Evolutionary conservation across 2,113 vertebrate species (phyloP).

Genomic region (Calyptomena viridis): DNA sequence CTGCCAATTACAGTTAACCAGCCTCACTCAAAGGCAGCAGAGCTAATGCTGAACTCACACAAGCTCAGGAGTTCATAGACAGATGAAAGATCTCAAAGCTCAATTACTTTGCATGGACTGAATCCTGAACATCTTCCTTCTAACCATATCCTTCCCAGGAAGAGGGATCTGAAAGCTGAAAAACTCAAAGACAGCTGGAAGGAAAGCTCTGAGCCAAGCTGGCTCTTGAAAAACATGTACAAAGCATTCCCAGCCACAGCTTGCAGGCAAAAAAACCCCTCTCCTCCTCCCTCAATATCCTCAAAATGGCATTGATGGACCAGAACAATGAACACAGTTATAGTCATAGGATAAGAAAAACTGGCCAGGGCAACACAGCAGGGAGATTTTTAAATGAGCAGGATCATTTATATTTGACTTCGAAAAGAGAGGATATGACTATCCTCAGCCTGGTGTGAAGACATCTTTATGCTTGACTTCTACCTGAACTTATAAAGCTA

Average conservation of each 20-base stretch:
- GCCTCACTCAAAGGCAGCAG: background rate
- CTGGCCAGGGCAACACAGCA: conserved; percentile 16
- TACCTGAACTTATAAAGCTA: conserved; percentile 34
- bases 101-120: background rate
- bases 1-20: conserved; percentile 29
- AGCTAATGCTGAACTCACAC: background rate
- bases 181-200: background rate
- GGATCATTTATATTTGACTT: conserved; percentile 64
- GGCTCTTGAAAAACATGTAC: background rate
- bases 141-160: background rate
- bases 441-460: conserved; percentile 28
- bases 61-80: background rate
- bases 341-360: background rate
- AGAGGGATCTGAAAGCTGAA: background rate
- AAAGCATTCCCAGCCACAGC: background rate
- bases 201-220: background rate
- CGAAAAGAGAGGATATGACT: conserved; percentile 7
- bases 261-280: background rate
- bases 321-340: conserved; percentile 12
- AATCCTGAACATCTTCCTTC: background rate
- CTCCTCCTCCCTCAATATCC: background rate
- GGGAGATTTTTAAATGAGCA: conserved; percentile 54
- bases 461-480: conserved; percentile 61
- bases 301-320: background rate
- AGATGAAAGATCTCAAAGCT: conserved; percentile 25